Percentiles rank a stretch among this genome's conserved stretches.
phyloP scores from a whole-genome alignment of 2,797 vertebrate species.

The Melanitta fusca region DNA sequence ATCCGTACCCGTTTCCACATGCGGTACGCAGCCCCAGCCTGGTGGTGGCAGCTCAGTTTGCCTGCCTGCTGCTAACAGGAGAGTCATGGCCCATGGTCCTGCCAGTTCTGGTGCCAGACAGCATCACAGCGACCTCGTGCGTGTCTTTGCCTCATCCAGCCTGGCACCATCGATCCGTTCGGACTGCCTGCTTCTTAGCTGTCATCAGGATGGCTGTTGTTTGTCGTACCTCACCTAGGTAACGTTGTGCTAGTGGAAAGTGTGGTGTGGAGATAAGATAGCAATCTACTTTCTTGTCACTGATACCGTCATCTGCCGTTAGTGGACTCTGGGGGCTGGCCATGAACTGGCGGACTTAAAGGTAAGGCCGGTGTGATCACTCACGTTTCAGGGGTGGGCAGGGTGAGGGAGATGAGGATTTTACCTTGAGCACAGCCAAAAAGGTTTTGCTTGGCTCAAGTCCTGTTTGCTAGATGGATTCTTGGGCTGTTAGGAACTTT shows the following conservation, averaged over 20 bases:
- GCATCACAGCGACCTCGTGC: neutral
- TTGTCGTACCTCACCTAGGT: neutral
- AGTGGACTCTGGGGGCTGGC: neutral
- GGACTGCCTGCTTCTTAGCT: neutral
- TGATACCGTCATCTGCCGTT: neutral
- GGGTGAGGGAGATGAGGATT: neutral
- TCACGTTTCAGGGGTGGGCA: neutral
- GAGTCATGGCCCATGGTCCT: neutral
- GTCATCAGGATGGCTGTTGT: neutral
- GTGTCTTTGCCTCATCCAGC: neutral
- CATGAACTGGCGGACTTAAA: neutral
- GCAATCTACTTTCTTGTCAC: neutral
- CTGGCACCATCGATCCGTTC: fast-evolving
- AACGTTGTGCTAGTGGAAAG: neutral
- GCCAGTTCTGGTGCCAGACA: neutral
- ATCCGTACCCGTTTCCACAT: fast-evolving
- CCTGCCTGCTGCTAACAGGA: neutral
- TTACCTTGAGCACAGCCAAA: neutral
- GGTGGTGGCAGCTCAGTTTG: neutral
- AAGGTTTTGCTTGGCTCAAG: neutral
- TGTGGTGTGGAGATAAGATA: neutral
- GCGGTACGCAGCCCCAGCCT: neutral
- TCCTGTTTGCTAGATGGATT: neutral
- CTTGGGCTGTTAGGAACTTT: neutral
- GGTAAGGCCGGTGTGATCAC: neutral